A percentile compares a stretch with the other conserved stretches of the same genome.
Evolutionary conservation across 2,888 invertebrate genomes (phyloP).

Genomic region (Unio pictorum): DNA sequence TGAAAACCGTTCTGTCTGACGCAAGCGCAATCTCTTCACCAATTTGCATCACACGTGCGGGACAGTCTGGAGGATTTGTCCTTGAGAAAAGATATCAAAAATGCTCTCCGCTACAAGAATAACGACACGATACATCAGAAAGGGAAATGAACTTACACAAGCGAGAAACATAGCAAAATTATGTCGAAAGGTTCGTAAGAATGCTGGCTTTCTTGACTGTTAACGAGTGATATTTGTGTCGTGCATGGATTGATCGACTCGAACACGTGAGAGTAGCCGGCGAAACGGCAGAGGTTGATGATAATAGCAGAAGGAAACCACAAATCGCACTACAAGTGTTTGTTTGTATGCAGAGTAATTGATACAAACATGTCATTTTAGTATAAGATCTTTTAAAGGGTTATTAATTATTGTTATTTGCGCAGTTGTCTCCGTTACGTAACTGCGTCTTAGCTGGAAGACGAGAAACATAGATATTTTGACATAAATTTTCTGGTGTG

Average conservation of each 20-base stretch:
- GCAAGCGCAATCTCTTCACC: slow-evolving; percentile 16
- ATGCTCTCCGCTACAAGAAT: slow-evolving; percentile 35
- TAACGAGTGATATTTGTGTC: background rate
- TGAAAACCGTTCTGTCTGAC: slow-evolving; percentile 5
- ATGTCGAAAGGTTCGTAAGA: slow-evolving; percentile 31
- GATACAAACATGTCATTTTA: background rate
- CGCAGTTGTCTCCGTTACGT: too few species aligned
- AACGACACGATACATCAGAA: slow-evolving; percentile 29
- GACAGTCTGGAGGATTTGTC: background rate
- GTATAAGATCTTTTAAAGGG: too few species aligned
- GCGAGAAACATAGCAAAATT: slow-evolving; percentile 38
- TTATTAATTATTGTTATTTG: too few species aligned
- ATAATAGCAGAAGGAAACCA: background rate
- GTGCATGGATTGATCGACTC: slow-evolving; percentile 7
- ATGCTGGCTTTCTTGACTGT: background rate
- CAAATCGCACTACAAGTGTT: background rate
- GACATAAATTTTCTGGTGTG: too few species aligned
- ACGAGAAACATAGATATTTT: too few species aligned
- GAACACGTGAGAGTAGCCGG: too few species aligned
- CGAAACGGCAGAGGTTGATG: too few species aligned
- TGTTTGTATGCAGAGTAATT: background rate
- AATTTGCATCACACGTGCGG: slow-evolving; percentile 16
- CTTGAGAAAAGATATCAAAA: slow-evolving; percentile 1
- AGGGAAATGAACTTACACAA: slow-evolving; percentile 33
- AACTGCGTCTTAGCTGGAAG: too few species aligned